These are phyloP conservation scores for Larimichthys polyactis DNA, from an alignment of 2,113 vertebrate genomes.

Conservation along the genomic window DNA sequence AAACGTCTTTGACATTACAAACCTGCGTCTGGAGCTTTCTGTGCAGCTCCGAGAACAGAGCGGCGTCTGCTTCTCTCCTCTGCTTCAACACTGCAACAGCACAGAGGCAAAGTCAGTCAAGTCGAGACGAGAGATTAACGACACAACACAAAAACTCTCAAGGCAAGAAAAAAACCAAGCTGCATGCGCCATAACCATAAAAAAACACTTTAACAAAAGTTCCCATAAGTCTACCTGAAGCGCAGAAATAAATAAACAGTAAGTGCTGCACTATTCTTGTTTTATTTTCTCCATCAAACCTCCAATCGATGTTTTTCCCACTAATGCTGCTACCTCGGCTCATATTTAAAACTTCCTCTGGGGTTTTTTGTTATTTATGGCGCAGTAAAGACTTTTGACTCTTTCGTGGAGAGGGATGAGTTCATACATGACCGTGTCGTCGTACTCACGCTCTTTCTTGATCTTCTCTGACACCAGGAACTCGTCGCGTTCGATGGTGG, in stretches of 20 bases:
- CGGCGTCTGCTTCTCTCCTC: constrained; percentile 92
- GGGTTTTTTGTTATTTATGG: constrained; percentile 22
- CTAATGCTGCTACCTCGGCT: constrained; percentile 52
- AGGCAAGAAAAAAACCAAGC: too few relatives aligned
- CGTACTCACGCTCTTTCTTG: constrained; percentile 95
- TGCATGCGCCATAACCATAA: neutral
- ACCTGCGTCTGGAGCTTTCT: constrained; percentile 97
- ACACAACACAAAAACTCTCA: neutral
- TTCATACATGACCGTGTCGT: too few relatives aligned
- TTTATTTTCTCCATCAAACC: constrained; percentile 27
- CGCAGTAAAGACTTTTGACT: constrained; percentile 33
- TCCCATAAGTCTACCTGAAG: constrained; percentile 6
- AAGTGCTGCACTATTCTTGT: constrained; percentile 49
- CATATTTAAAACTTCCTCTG: constrained; percentile 9
- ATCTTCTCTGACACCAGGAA: constrained; percentile 98
- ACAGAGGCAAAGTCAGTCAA: constrained; percentile 1
- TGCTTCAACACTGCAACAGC: constrained; percentile 90
- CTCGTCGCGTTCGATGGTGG: constrained; percentile 96
- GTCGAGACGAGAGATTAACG: neutral
- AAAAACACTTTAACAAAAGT: constrained; percentile 1
- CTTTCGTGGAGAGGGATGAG: neutral
- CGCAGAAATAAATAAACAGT: constrained; percentile 16
- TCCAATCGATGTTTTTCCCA: constrained; percentile 57
- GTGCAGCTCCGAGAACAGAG: constrained; percentile 95
- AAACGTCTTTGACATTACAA: neutral